A percentile compares a stretch with the other conserved stretches of the same genome.
Conservation (phyloP, 2,113 vertebrate genomes). For the Salvelinus sp. region DNA sequence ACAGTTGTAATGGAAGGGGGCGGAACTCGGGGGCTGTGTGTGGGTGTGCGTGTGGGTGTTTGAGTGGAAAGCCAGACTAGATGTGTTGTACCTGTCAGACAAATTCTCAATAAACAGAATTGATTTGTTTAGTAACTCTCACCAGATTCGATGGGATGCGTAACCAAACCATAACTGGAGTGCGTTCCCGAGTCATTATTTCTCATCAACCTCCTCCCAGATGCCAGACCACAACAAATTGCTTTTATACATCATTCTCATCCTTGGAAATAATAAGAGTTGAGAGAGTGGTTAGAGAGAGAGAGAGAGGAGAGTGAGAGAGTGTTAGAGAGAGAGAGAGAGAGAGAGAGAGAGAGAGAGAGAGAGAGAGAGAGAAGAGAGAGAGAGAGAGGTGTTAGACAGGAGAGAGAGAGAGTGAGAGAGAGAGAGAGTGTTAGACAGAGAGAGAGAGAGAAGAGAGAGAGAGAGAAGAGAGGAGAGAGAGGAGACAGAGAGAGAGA, state of each 20-base stretch:
- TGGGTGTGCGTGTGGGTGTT: no score
- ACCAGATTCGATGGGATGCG: no score
- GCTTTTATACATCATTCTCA: constrained; percentile 41
- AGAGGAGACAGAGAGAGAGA: constrained; percentile 11
- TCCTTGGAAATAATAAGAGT: constrained; percentile 54
- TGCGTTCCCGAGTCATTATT: not conserved
- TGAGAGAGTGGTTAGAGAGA: constrained; percentile 11
- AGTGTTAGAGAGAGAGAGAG: constrained; percentile 12
- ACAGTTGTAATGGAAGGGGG: no score
- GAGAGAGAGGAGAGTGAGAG: not conserved
- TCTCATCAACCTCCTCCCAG: constrained; percentile 36
- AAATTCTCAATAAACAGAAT: no score
- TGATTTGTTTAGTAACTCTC: no score
- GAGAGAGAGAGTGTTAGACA: not conserved
- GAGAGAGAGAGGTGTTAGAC: constrained; percentile 6
- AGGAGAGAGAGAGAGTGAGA: not conserved
- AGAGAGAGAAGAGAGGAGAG: no score
- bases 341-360: not conserved
- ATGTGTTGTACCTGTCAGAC: no score
- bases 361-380: no score
- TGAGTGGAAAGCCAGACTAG: no score
- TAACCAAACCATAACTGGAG: no score
- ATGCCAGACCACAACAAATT: constrained; percentile 35
- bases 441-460: constrained; percentile 6
- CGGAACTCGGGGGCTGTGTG: no score